Percentiles rank a stretch among this genome's conserved stretches.
Conservation (phyloP, 2,888 invertebrate genomes). For the Meloe dianella region DNA sequence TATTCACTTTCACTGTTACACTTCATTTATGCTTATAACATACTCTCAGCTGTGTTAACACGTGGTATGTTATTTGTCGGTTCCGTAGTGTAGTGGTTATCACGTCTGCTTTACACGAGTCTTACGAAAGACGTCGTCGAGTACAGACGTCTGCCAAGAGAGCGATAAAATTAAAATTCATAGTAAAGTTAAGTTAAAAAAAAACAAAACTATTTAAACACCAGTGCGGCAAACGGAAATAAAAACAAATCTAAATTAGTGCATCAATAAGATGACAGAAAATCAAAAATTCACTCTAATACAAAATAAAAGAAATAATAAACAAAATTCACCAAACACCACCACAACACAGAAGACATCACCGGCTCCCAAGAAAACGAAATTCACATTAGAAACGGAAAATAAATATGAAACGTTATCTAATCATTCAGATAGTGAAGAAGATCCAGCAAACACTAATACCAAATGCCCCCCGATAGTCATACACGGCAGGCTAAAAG, state of each 20-base stretch:
- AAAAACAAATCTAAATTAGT: too few relatives aligned
- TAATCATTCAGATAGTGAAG: neutral
- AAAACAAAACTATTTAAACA: too few relatives aligned
- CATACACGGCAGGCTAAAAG: neutral
- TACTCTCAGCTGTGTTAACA: too few relatives aligned
- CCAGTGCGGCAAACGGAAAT: too few relatives aligned
- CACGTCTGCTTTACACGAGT: slow-evolving; percentile 59
- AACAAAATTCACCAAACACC: neutral
- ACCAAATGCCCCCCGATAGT: neutral
- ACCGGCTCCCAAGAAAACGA: neutral
- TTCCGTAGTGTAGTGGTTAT: slow-evolving; percentile 60
- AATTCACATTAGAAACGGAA: neutral
- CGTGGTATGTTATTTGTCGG: too few relatives aligned
- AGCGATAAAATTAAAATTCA: too few relatives aligned
- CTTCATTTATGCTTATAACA: too few relatives aligned
- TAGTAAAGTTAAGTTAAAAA: too few relatives aligned
- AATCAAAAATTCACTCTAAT: neutral
- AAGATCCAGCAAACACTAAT: neutral
- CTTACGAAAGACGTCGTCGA: too few relatives aligned
- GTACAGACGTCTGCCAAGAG: too few relatives aligned
- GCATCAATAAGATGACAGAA: neutral
- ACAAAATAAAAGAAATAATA: neutral
- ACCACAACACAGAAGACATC: neutral
- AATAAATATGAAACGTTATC: neutral
- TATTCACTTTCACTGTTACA: neutral